Base-by-base conservation (phyloP, 37 sponge, comb jelly and placozoan genomes). In the Crambe crambe region DNA sequence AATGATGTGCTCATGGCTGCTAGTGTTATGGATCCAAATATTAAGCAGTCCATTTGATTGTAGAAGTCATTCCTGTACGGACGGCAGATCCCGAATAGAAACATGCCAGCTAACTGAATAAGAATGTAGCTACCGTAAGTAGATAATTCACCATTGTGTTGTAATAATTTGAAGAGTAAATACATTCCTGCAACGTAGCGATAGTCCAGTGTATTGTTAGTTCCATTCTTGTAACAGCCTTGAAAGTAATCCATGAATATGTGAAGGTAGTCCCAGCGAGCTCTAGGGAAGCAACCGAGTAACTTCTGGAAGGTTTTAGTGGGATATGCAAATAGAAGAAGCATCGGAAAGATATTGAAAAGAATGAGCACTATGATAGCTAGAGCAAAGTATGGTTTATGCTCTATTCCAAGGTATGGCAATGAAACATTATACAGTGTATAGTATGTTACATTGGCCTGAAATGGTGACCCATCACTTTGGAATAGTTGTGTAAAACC, bases 191-290 rank as follows among this genome's bases (percentile, higher is more conserved):
- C 76, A 75, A 75, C 58, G 60, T 59, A 75, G 6, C 76, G 76
- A 35, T 35, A 58, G 32, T 75, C 76, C 37, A 0, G 15, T 31
- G 76, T 75, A 1, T 57, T 57, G 56, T 75, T 59, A 22, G 76
- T 75, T n/a, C 76, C 76, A 75, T 75, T 75, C 40, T 75, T 75
- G 59, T 75, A 70, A 22, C 70, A 70, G 2, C 70, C 70, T 35
- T 70, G 42, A 40, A 70, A 70, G 3, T 6, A 5, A 59, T 70
- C 70, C 23, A 23, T 23, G 42, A 70, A 70, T 38, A 36, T 42
- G 12, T 40, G 70, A 1, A 70, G 26, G 21, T n/a, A 36, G 35
- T 70, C 42, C 70, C 70, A 70, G 2, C n/a, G 30, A 23, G 40
- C 35, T 12, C 70, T 9, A 35, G 70, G 41, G 15, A 39, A 70